Percentiles rank a stretch among this genome's conserved stretches.
Evolutionary conservation across 2,888 invertebrate genomes (phyloP).

Genomic region (Danaus chrysippus): DNA sequence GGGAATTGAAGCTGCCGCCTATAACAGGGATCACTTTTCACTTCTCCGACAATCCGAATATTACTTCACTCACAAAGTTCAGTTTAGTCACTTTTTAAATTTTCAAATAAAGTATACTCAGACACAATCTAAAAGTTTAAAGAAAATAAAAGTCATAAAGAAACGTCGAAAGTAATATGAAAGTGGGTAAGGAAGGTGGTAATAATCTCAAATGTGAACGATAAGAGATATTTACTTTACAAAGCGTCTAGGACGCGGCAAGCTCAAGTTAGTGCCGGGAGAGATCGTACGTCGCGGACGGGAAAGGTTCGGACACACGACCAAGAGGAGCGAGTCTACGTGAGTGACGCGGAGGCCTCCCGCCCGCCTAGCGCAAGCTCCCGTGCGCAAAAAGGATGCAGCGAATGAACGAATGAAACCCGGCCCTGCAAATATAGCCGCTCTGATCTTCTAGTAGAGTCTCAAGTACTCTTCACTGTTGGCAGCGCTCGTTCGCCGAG

Average conservation of each 20-base stretch:
- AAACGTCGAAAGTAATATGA: slow-evolving; percentile 20
- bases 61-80: slow-evolving; percentile 41
- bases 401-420: slow-evolving; percentile 47
- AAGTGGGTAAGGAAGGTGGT: slow-evolving; percentile 17
- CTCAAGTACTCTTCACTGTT: slow-evolving; percentile 66
- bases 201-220: slow-evolving; percentile 41
- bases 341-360: slow-evolving; percentile 74
- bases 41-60: slow-evolving; percentile 62
- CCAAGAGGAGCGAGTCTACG: slow-evolving; percentile 71
- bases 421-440: slow-evolving; percentile 67
- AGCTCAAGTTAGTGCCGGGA: slow-evolving; percentile 66
- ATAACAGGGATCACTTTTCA: slow-evolving; percentile 53
- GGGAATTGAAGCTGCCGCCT: slow-evolving; percentile 49
- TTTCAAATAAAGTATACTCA: slow-evolving; percentile 16
- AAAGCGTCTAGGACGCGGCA: slow-evolving; percentile 51
- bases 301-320: slow-evolving; percentile 75
- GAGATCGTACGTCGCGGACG: slow-evolving; percentile 70
- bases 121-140: slow-evolving; percentile 23
- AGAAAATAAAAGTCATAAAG: slow-evolving; percentile 20
- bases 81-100: slow-evolving; percentile 23
- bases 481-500: slow-evolving; percentile 63
- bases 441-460: slow-evolving; percentile 69
- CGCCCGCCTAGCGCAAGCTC: slow-evolving; percentile 63
- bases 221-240: slow-evolving; percentile 46
- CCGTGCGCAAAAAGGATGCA: slow-evolving; percentile 74